Conservation (phyloP, 2,888 invertebrate genomes). For the Acanthococcus lagerstroemiae region DNA sequence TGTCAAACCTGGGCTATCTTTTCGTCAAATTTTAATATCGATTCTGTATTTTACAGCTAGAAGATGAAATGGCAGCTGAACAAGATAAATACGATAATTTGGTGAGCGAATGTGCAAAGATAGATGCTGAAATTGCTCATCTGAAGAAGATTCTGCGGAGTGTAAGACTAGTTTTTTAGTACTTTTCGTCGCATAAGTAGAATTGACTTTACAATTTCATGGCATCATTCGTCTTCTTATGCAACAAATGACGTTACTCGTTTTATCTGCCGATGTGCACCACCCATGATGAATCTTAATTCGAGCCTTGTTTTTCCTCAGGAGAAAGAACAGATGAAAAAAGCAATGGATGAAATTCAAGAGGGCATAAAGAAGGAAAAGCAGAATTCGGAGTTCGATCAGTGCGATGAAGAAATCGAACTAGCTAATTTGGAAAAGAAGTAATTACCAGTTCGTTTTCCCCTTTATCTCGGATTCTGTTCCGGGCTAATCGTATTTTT, state of each 20-base stretch:
- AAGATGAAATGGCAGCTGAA: background rate
- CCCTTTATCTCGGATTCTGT: too few relatives aligned
- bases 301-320: background rate
- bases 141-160: background rate
- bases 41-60: background rate
- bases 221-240: too few relatives aligned
- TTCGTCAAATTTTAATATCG: background rate
- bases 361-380: conserved; percentile 7
- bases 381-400: background rate
- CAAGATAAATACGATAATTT: conserved; percentile 10
- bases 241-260: too few relatives aligned
- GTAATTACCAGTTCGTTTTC: too few relatives aligned
- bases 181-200: background rate
- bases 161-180: background rate
- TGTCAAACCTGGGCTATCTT: background rate
- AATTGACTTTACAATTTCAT: background rate
- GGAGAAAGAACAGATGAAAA: conserved; percentile 11
- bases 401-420: too few relatives aligned
- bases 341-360: background rate
- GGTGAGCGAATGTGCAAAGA: background rate
- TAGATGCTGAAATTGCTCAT: background rate
- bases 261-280: too few relatives aligned
- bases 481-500: too few relatives aligned
- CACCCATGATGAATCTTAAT: too few relatives aligned
- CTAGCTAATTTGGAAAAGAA: too few relatives aligned